Evolutionary conservation across 2,888 invertebrate species (phyloP), one percentile per base, ranked within the genome.

Genomic region (Carterocephalus palaemon): DNA sequence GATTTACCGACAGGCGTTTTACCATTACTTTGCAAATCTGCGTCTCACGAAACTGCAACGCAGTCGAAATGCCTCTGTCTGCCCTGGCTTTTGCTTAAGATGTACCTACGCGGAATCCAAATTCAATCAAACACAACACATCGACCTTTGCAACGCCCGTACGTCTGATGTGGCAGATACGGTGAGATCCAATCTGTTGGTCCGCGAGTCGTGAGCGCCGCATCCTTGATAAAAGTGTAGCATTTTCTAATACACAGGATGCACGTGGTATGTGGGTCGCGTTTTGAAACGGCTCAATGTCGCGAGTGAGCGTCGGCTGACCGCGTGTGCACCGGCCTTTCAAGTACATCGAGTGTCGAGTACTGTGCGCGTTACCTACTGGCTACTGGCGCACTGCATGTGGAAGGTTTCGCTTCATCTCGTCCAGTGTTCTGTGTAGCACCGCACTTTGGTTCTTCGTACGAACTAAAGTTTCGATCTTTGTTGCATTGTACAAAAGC

Each of bases 201-300:
- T 40, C 33, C 26, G 22, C 22, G 36, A 26, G 41, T 67, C 72
- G 73, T 71, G 71, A 60, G 53, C 46, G 47, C 38, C 40, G 51
- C 51, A 64, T 67, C 70, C 71, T 73, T 74, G 71, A 57, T 64
- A 60, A 57, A 63, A 66, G 66, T 66, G 65, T 59, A 65, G 54
- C 58, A 60, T 67, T 64, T 58, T 62, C 60, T 61, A 54, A 51
- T 46, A 56, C 58, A 59, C 48, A 57, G 76, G 75, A 75, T 74
- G 71, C 66, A 57, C 57, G 48, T 32, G 62, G 68, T 70, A 75
- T 75, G 66, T 73, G 63, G 74, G 70, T 71, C 63, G 43, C 43
- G 69, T 75, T 70, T 73, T 66, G 69, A 61, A 74, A 75, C 62
- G 51, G 29, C 60, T 69, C 75, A 74, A 76, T 75, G 76, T 75